These are phyloP conservation scores for Agrochola lota DNA, from an alignment of 2,888 invertebrate genomes.

Conservation along the genomic window DNA sequence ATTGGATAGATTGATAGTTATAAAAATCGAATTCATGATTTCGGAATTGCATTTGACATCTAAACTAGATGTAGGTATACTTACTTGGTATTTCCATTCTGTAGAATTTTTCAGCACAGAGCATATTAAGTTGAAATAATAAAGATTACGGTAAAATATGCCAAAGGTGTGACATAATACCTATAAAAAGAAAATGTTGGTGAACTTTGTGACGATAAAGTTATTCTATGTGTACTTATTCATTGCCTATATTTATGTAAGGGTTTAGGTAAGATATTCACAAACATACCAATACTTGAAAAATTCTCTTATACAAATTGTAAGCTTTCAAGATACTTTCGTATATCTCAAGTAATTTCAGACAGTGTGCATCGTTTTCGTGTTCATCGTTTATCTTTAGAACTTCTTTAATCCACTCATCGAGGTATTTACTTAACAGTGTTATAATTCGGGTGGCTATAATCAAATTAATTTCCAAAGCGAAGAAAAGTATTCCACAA, in stretches of 20 bases:
- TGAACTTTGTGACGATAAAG: too few species aligned
- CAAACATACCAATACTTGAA: constrained; percentile 23
- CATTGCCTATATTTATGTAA: too few species aligned
- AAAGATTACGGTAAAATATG: too few species aligned
- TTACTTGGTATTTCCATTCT: too few species aligned
- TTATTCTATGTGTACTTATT: neutral
- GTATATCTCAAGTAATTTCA: constrained; percentile 6
- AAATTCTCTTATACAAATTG: constrained; percentile 14
- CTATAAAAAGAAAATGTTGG: too few species aligned
- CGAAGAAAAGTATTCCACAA: neutral
- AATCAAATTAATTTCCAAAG: constrained; percentile 28
- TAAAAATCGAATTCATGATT: too few species aligned
- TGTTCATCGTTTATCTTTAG: neutral
- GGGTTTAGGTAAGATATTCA: neutral
- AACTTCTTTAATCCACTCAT: constrained; percentile 18
- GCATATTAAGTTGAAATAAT: too few species aligned
- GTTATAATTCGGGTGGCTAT: constrained; percentile 25
- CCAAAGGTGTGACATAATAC: too few species aligned
- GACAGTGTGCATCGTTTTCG: constrained; percentile 4
- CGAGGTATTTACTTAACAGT: constrained; percentile 22
- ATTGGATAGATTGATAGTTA: too few species aligned
- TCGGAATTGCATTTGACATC: too few species aligned
- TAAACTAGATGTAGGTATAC: too few species aligned
- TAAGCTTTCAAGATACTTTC: constrained; percentile 19
- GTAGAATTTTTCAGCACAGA: too few species aligned